Conservation (phyloP, 2,888 invertebrate species). For the Xanthorhoe spadicearia region DNA sequence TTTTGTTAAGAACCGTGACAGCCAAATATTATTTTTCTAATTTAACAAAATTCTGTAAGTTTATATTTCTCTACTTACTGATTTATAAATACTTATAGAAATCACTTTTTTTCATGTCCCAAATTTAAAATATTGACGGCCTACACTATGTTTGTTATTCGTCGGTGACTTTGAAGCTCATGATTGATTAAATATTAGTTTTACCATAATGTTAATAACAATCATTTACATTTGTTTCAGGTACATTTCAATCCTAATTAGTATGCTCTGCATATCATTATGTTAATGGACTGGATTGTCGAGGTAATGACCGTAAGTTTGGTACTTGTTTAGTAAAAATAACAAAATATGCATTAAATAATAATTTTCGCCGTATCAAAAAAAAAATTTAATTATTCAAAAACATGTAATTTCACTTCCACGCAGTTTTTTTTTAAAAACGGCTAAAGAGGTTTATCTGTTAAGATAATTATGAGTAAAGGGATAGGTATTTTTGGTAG, state of each 20-base stretch:
- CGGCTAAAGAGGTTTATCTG: no score
- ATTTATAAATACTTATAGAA: no score
- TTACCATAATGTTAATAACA: conserved; percentile 32
- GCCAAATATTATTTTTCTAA: no score
- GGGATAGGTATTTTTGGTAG: no score
- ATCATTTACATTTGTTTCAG: conserved; percentile 43
- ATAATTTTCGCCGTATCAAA: no score
- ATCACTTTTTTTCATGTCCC: not conserved
- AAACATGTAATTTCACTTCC: no score
- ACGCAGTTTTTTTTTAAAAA: no score
- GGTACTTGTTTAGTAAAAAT: conserved; percentile 23
- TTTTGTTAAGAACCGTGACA: no score
- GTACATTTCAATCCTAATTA: conserved; percentile 39
- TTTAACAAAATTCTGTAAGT: no score
- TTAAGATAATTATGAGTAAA: no score
- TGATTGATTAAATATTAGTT: conserved; percentile 32
- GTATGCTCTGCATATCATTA: conserved; percentile 37
- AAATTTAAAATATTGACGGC: not conserved
- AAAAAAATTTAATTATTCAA: no score
- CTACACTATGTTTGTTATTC: not conserved
- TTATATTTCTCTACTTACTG: no score
- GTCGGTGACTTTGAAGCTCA: not conserved
- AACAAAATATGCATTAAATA: not conserved
- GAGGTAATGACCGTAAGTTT: conserved; percentile 36
- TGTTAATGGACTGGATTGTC: conserved; percentile 38